Conservation (phyloP, 2,113 vertebrate genomes). For the Chloroceryle aenea region DNA sequence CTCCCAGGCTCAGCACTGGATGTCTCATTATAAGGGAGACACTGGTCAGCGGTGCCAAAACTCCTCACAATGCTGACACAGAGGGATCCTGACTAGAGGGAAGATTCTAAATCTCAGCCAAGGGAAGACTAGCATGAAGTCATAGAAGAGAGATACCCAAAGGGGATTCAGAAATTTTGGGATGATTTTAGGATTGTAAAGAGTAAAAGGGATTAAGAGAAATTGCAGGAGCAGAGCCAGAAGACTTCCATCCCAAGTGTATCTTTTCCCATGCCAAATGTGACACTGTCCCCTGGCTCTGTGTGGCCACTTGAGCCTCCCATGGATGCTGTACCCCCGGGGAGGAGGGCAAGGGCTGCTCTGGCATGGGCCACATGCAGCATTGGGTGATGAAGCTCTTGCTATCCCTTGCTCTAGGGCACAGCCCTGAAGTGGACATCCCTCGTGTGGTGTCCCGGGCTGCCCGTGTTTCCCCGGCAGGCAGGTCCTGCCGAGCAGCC, state of each 20-base stretch:
- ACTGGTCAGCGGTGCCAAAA: background rate
- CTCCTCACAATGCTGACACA: background rate
- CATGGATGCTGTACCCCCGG: background rate
- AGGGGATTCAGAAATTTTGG: background rate
- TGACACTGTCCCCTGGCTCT: accelerated
- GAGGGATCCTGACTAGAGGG: background rate
- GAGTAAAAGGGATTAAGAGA: background rate
- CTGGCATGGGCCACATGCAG: accelerated
- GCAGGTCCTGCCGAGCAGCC: background rate
- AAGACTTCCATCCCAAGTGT: background rate
- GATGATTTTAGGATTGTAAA: background rate
- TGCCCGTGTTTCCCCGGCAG: background rate
- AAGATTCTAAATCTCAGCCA: constrained; percentile 8
- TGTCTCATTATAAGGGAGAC: background rate
- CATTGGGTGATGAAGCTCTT: background rate
- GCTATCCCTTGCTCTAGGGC: background rate
- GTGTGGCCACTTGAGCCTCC: accelerated
- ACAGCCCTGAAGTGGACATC: background rate
- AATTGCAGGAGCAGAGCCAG: background rate
- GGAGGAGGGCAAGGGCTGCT: background rate
- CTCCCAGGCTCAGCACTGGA: constrained; percentile 16
- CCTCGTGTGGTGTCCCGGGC: background rate
- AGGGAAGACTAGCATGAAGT: background rate
- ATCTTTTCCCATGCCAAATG: background rate
- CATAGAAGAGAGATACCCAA: background rate